Evolutionary conservation across 2,797 vertebrate genomes (phyloP).

Genomic region (Pterois miles): DNA sequence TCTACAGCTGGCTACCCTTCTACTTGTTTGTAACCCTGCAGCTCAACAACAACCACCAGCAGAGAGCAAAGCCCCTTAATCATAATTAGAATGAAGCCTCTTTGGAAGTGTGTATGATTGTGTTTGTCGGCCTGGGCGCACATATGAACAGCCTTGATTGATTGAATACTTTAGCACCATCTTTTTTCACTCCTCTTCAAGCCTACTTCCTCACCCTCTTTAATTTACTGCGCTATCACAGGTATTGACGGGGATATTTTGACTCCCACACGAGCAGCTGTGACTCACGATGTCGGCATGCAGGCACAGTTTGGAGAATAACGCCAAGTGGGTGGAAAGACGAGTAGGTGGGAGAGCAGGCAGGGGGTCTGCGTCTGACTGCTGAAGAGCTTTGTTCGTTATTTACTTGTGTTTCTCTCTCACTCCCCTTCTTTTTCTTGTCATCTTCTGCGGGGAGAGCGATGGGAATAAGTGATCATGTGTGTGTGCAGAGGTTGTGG

Average conservation of each 20-base stretch:
- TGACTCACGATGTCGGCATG: slow-evolving; percentile 30
- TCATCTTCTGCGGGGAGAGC: slow-evolving; percentile 20
- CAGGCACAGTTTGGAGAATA: slow-evolving; percentile 16
- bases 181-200: not conserved
- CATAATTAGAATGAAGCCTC: not conserved
- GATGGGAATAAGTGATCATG: not conserved
- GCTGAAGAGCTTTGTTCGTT: slow-evolving; percentile 36
- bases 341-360: slow-evolving; percentile 15
- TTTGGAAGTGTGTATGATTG: not conserved
- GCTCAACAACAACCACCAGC: not conserved
- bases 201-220: not conserved
- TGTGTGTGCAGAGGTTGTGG: slow-evolving; percentile 17
- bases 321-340: slow-evolving; percentile 45
- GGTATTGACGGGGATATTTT: slow-evolving; percentile 13
- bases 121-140: not conserved
- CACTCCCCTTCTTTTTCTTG: not conserved
- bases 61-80: not conserved
- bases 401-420: slow-evolving; percentile 40
- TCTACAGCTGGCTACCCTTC: not conserved
- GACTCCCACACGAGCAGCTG: slow-evolving; percentile 29
- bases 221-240: slow-evolving; percentile 10
- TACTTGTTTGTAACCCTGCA: slow-evolving; percentile 2
- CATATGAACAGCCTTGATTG: not conserved
- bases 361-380: slow-evolving; percentile 16
- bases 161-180: not conserved